Evolutionary conservation across 2,888 invertebrate genomes (phyloP).

Genomic region (Spisula solida): DNA sequence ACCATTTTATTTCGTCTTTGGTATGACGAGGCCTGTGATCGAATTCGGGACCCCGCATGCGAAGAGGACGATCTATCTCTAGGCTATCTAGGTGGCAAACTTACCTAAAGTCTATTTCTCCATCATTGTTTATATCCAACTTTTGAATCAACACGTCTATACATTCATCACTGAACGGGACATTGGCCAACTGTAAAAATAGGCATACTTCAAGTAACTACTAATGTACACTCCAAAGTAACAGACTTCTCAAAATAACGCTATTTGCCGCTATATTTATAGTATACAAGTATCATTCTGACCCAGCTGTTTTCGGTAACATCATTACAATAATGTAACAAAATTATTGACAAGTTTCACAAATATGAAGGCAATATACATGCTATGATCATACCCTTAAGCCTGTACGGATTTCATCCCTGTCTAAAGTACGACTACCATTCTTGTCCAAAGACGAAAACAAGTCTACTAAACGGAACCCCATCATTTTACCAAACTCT

Average conservation of each 20-base stretch:
- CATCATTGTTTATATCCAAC: conserved; percentile 80
- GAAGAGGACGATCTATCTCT: no score
- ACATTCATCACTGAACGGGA: conserved; percentile 78
- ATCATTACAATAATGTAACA: no score
- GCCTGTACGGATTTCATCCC: conserved; percentile 78
- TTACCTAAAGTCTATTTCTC: conserved; percentile 82
- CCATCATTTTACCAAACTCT: conserved; percentile 78
- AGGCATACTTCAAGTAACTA: not conserved
- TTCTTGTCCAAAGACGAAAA: conserved; percentile 81
- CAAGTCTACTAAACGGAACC: conserved; percentile 80
- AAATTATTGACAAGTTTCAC: no score
- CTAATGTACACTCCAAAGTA: no score
- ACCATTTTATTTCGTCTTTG: no score
- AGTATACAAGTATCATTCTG: no score
- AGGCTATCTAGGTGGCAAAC: not conserved
- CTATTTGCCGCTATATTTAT: no score
- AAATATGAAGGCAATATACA: no score
- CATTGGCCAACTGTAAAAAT: conserved; percentile 77
- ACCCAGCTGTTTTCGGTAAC: no score
- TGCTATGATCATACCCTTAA: conserved; percentile 70
- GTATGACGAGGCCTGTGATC: no score
- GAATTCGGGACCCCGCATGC: no score
- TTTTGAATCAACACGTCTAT: conserved; percentile 77
- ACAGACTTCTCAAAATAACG: no score
- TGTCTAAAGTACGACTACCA: conserved; percentile 79